Percentiles rank a stretch among this genome's conserved stretches.
Evolutionary conservation across 2,888 invertebrate genomes (phyloP).

Genomic region (Agonopterix alstromeriana): DNA sequence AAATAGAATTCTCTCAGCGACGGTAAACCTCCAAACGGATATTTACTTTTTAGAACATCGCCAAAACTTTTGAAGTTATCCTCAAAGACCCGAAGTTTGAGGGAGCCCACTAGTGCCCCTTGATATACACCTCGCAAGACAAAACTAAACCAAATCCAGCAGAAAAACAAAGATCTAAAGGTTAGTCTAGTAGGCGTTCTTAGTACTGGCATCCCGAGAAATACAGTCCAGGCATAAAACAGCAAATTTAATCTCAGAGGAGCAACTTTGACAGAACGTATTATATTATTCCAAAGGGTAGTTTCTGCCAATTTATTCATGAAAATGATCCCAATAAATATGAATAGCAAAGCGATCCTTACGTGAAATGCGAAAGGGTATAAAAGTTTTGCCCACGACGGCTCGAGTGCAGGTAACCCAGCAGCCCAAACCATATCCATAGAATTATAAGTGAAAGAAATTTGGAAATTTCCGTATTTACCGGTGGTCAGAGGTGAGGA

Average conservation of each 20-base stretch:
- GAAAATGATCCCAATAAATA: constrained; percentile 33
- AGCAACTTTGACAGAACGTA: constrained; percentile 21
- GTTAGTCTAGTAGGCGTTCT: constrained; percentile 27
- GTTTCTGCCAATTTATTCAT: constrained; percentile 28
- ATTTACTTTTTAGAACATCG: constrained; percentile 23
- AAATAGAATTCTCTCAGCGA: constrained; percentile 36
- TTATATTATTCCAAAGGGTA: constrained; percentile 22
- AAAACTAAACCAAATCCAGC: constrained; percentile 46
- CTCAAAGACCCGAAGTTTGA: constrained; percentile 31
- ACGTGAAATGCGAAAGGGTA: constrained; percentile 31
- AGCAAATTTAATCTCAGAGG: constrained; percentile 32
- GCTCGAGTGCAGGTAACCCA: constrained; percentile 26
- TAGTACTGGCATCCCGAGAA: constrained; percentile 38
- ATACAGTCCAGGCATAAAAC: constrained; percentile 42
- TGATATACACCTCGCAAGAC: constrained; percentile 45
- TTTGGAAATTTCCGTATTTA: constrained; percentile 44
- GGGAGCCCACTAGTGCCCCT: constrained; percentile 33
- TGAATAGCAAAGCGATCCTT: constrained; percentile 27
- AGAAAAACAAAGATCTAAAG: constrained; percentile 27
- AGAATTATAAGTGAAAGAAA: constrained; percentile 41
- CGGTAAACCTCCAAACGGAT: constrained; percentile 34
- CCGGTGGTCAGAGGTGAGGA: constrained; percentile 32
- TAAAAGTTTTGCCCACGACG: constrained; percentile 44
- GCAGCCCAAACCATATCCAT: constrained; percentile 49
- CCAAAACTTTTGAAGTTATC: constrained; percentile 24